These are phyloP conservation scores for Coronaproctus castanopsis DNA, from an alignment of 2,888 invertebrate species.

Conservation along the genomic window DNA sequence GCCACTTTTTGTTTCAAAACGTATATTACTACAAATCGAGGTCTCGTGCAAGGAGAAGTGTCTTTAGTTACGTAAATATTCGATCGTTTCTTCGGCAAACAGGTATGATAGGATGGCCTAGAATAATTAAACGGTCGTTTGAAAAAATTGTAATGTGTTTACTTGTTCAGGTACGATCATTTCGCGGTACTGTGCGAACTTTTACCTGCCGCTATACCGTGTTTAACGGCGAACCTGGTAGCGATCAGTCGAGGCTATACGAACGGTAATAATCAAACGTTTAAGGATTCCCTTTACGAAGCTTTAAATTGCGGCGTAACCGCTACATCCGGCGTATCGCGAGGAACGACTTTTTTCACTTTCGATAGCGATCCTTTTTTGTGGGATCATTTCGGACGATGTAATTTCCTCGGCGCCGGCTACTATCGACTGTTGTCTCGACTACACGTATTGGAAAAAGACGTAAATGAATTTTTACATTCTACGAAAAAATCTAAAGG, in stretches of 20 bases:
- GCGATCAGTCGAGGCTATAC: conserved; percentile 39
- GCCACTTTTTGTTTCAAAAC: too few species aligned
- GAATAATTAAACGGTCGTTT: too few species aligned
- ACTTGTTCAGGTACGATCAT: conserved; percentile 39
- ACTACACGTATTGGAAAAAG: conserved; percentile 5
- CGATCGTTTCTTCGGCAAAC: too few species aligned
- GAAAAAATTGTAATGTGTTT: too few species aligned
- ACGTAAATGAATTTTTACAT: conserved; percentile 5
- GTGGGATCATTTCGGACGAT: conserved; percentile 38
- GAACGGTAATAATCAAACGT: conserved; percentile 28
- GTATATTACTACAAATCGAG: too few species aligned
- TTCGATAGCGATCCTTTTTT: conserved; percentile 38
- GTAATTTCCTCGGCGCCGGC: conserved; percentile 41
- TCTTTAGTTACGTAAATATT: too few species aligned
- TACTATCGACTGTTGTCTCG: conserved; percentile 22
- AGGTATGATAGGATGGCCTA: too few species aligned
- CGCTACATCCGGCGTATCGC: conserved; percentile 15
- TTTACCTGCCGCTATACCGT: conserved; percentile 42
- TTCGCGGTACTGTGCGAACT: conserved; percentile 47
- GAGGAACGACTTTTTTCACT: conserved; percentile 22
- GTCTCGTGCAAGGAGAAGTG: too few species aligned
- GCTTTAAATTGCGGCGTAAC: conserved; percentile 34
- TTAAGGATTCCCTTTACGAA: conserved; percentile 29
- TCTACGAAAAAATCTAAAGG: conserved; percentile 4
- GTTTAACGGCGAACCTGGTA: conserved; percentile 38